These are phyloP conservation scores for Phataginus tetradactyla DNA, from an alignment of 2,797 vertebrate genomes.

Conservation along the genomic window DNA sequence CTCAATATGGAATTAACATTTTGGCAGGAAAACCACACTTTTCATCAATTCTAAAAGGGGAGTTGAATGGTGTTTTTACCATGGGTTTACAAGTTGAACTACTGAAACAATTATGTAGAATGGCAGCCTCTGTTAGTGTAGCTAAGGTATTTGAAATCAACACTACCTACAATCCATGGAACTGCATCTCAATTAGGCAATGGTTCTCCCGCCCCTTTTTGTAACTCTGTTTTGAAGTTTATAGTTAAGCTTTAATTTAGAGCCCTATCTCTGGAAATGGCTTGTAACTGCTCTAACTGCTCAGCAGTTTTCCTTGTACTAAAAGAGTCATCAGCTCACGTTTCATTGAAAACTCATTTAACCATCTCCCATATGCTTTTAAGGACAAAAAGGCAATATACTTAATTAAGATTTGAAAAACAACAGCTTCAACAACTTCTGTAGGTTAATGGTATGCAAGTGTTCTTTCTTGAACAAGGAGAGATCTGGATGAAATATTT, in stretches of 20 bases:
- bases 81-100: neutral
- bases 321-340: constrained; percentile 2
- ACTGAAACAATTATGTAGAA: neutral
- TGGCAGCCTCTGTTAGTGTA: neutral
- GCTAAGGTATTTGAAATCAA: neutral
- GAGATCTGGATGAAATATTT: neutral
- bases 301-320: constrained; percentile 50
- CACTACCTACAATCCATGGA: neutral
- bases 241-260: constrained; percentile 60
- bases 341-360: constrained; percentile 59
- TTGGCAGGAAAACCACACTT: neutral
- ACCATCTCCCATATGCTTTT: constrained; percentile 42
- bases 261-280: constrained; percentile 16
- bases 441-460: neutral
- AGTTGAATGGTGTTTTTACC: neutral
- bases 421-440: neutral
- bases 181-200: neutral
- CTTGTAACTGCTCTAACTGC: constrained; percentile 9
- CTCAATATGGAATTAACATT: neutral
- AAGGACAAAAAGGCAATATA: constrained; percentile 36
- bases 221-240: constrained; percentile 53
- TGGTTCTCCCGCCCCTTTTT: neutral
- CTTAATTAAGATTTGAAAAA: constrained; percentile 58
- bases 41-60: neutral
- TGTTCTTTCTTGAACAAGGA: neutral